phyloP scores from a whole-genome alignment of 2,888 invertebrate genomes.

The Biston betularia region DNA sequence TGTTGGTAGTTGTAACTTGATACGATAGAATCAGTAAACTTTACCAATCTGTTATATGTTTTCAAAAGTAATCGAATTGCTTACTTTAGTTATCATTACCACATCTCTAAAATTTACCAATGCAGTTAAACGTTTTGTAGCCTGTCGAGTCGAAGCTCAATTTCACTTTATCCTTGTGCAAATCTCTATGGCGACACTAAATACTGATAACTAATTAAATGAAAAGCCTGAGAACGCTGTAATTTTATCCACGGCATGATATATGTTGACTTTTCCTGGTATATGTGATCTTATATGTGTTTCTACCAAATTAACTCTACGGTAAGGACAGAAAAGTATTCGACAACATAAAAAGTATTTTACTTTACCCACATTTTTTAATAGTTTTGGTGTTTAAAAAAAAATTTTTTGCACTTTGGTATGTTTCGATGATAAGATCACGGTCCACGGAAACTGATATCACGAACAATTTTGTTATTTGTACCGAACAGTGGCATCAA shows the following conservation, averaged over 20 bases:
- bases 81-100: neutral
- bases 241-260: conserved; percentile 23
- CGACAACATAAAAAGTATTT: neutral
- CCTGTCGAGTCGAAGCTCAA: conserved; percentile 17
- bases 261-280: conserved; percentile 47
- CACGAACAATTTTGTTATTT: no score
- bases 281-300: conserved; percentile 8
- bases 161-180: conserved; percentile 28
- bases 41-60: neutral
- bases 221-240: conserved; percentile 30
- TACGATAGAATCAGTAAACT: neutral
- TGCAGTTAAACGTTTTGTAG: conserved; percentile 21
- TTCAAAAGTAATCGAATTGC: neutral
- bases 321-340: conserved; percentile 1
- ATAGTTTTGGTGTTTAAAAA: no score
- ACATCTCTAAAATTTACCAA: conserved; percentile 13
- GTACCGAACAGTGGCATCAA: no score
- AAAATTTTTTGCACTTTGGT: no score
- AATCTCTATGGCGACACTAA: conserved; percentile 26
- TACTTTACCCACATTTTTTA: no score
- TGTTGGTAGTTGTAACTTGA: no score
- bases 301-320: neutral
- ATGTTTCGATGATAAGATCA: no score
- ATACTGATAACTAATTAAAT: conserved; percentile 25
- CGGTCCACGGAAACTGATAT: no score